phyloP scores from a whole-genome alignment of 1,140 invertebrate species.

The Adelges cooleyi region DNA sequence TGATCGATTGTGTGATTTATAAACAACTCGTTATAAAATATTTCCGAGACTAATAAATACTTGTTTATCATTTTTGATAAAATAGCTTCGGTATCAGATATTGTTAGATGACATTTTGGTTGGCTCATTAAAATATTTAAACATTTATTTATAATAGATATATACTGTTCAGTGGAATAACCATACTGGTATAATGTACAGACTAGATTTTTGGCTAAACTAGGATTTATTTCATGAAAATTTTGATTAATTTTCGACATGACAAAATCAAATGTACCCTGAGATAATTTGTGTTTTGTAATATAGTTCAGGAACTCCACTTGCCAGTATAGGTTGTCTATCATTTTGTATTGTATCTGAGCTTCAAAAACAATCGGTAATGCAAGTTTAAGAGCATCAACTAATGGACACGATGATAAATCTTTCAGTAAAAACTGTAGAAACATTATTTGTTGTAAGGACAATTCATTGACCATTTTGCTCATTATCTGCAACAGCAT shows the following conservation, averaged over 20 bases:
- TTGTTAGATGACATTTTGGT: constrained; percentile 36
- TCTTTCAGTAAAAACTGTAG: constrained; percentile 45
- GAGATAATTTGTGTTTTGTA: constrained; percentile 40
- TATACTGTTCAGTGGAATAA: constrained; percentile 11
- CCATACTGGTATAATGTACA: background rate
- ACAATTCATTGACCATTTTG: constrained; percentile 47
- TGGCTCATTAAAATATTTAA: constrained; percentile 39
- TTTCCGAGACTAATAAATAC: constrained; percentile 38
- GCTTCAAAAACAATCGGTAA: constrained; percentile 51
- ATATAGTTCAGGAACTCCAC: constrained; percentile 44
- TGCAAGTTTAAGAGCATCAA: constrained; percentile 47
- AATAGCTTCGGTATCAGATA: constrained; percentile 38
- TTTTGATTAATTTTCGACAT: constrained; percentile 22
- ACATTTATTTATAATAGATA: constrained; percentile 33
- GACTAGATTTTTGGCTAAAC: background rate
- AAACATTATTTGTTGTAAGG: constrained; percentile 48
- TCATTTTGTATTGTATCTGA: constrained; percentile 43
- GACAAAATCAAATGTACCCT: constrained; percentile 35
- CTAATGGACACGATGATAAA: constrained; percentile 42
- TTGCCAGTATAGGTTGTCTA: constrained; percentile 41
- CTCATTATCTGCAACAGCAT: constrained; percentile 48
- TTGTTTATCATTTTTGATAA: constrained; percentile 39
- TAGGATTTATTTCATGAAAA: constrained; percentile 1
- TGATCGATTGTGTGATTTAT: constrained; percentile 45
- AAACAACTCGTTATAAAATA: constrained; percentile 48